Percentiles rank a stretch among this genome's conserved stretches.
These are phyloP conservation scores for Panagrolaimus sp. DNA, from an alignment of 1,140 invertebrate genomes.

Conservation along the genomic window DNA sequence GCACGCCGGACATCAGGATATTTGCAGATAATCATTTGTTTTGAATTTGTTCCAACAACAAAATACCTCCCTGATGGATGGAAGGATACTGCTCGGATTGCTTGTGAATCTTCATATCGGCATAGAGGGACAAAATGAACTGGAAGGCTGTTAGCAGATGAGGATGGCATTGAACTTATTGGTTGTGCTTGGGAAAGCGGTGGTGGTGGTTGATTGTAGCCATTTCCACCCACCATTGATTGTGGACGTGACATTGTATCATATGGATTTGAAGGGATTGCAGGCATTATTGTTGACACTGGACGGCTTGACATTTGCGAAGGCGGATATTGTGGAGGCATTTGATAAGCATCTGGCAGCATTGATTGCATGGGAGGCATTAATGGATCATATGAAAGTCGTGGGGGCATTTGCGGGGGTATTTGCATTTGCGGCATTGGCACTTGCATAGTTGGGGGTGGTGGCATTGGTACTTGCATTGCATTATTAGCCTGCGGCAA, in stretches of 20 bases:
- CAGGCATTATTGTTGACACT: constrained; percentile 14
- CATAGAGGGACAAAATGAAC: constrained; percentile 83
- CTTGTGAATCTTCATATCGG: constrained; percentile 69
- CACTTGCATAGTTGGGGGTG: too few relatives aligned
- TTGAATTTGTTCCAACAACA: constrained; percentile 95
- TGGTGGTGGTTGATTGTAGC: constrained; percentile 3
- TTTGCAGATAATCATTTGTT: constrained; percentile 85
- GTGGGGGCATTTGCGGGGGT: not conserved
- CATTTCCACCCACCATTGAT: constrained; percentile 6
- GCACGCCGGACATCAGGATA: constrained; percentile 74
- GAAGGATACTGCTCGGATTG: constrained; percentile 91
- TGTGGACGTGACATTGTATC: constrained; percentile 41
- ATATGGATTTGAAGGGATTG: not conserved
- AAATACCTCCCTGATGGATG: constrained; percentile 88
- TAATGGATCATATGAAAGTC: too few relatives aligned
- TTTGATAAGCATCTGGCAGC: too few relatives aligned
- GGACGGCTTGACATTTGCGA: constrained; percentile 25
- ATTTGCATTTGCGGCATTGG: too few relatives aligned
- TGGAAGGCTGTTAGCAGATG: not conserved
- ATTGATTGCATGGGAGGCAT: too few relatives aligned
- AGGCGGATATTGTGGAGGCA: constrained; percentile 31
- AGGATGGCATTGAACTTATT: not conserved
- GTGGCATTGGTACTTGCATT: too few relatives aligned
- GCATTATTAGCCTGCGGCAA: constrained; percentile 16
- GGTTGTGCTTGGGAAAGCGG: constrained; percentile 13